These are phyloP conservation scores for Agrotis ipsilon DNA, from an alignment of 2,888 invertebrate species.

Conservation along the genomic window DNA sequence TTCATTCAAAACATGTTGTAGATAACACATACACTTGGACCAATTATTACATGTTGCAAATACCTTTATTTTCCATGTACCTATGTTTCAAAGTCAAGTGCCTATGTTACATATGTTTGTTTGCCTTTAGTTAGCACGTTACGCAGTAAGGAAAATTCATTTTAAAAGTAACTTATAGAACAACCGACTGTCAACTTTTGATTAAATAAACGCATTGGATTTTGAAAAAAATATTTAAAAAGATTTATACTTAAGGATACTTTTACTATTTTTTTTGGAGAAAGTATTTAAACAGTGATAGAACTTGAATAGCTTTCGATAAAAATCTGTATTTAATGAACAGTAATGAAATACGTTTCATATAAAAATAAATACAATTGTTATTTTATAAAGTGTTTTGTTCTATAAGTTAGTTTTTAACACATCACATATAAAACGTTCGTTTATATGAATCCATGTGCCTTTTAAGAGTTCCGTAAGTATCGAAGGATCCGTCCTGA, in stretches of 20 bases:
- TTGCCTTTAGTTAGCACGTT: slow-evolving; percentile 52
- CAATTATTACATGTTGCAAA: background rate
- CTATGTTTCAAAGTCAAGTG: slow-evolving; percentile 2
- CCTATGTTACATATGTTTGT: background rate
- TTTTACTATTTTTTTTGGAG: background rate
- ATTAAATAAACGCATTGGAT: background rate
- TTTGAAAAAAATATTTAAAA: slow-evolving; percentile 2
- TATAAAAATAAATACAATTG: background rate
- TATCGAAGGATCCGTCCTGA: slow-evolving; percentile 64
- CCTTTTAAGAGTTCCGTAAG: slow-evolving; percentile 73
- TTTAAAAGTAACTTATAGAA: slow-evolving; percentile 54
- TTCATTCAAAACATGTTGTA: background rate
- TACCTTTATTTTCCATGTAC: slow-evolving; percentile 2
- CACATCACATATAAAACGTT: slow-evolving; percentile 43
- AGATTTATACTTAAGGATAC: background rate
- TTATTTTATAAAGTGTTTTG: slow-evolving; percentile 26
- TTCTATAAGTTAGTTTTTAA: slow-evolving; percentile 58
- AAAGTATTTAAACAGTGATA: background rate
- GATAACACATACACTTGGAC: background rate
- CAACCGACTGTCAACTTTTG: slow-evolving; percentile 25
- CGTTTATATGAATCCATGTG: slow-evolving; percentile 56
- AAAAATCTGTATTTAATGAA: background rate
- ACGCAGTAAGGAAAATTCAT: slow-evolving; percentile 14
- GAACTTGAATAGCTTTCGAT: too few relatives aligned
- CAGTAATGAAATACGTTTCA: slow-evolving; percentile 15